These are phyloP conservation scores for Drosophila varians DNA, from an alignment of 1,140 invertebrate species.

Conservation along the genomic window DNA sequence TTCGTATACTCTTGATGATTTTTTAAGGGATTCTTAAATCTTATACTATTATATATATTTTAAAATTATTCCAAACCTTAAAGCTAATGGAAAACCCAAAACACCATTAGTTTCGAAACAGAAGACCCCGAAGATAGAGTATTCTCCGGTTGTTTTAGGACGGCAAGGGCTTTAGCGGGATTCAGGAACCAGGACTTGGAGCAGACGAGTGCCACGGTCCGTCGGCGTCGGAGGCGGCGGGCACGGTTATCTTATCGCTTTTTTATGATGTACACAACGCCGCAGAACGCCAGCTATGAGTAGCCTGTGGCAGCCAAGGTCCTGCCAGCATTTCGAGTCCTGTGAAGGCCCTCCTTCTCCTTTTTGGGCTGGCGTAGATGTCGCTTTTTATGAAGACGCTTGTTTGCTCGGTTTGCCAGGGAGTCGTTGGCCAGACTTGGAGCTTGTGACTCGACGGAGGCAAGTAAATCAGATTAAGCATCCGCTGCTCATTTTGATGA, in stretches of 20 bases:
- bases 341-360: background rate
- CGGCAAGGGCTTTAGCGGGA: no score
- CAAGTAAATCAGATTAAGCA: slow-evolving; percentile 82
- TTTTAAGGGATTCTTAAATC: background rate
- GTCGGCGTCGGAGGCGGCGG: slow-evolving; percentile 16
- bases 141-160: slow-evolving; percentile 1
- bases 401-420: slow-evolving; percentile 70
- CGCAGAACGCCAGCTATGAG: slow-evolving; percentile 55
- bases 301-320: slow-evolving; percentile 40
- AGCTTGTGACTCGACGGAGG: slow-evolving; percentile 41
- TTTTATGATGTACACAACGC: slow-evolving; percentile 81
- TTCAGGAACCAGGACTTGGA: slow-evolving; percentile 1
- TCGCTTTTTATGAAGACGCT: slow-evolving; percentile 80
- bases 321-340: slow-evolving; percentile 2
- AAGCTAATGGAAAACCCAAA: no score
- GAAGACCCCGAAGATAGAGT: slow-evolving; percentile 2
- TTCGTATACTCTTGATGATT: background rate
- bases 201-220: slow-evolving; percentile 58
- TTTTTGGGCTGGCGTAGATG: slow-evolving; percentile 40
- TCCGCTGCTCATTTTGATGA: slow-evolving; percentile 81
- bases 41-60: background rate
- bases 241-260: slow-evolving; percentile 73
- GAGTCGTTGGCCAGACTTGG: slow-evolving; percentile 19
- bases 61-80: no score
- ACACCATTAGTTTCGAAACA: no score